Conservation (phyloP, 2,113 vertebrate genomes). For the Misgurnus anguillicaudatus region DNA sequence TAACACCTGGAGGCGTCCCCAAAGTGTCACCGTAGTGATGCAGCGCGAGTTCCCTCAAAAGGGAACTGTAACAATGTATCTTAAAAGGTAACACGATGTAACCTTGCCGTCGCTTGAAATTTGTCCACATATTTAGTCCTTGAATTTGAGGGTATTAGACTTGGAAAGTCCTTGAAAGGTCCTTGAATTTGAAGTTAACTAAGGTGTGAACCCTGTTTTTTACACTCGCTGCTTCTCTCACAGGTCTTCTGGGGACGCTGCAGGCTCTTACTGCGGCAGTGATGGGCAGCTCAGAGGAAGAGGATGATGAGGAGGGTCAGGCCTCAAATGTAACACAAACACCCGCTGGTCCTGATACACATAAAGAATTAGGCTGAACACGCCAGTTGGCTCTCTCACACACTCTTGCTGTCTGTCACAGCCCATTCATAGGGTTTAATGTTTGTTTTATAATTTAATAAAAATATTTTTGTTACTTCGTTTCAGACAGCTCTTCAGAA, state of each 20-base stretch:
- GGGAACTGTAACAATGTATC: no score
- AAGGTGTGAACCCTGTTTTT: no score
- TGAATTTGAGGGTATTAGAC: no score
- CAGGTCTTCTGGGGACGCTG: slow-evolving; percentile 72
- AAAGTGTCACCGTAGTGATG: no score
- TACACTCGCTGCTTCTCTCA: not conserved
- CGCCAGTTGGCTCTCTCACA: slow-evolving; percentile 2
- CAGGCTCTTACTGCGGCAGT: slow-evolving; percentile 71
- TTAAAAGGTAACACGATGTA: no score
- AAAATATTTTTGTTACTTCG: not conserved
- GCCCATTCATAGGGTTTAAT: not conserved
- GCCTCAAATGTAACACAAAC: slow-evolving; percentile 26
- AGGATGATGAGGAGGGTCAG: slow-evolving; percentile 57
- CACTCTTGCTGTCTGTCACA: not conserved
- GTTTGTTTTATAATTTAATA: slow-evolving; percentile 31
- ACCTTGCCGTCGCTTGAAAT: no score
- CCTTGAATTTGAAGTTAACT: no score
- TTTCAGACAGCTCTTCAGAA: not conserved
- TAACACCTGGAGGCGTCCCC: no score
- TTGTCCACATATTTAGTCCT: no score
- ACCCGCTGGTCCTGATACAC: slow-evolving; percentile 33
- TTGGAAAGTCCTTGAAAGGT: no score
- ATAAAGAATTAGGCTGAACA: slow-evolving; percentile 28
- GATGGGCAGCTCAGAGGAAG: slow-evolving; percentile 72
- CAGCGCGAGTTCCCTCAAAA: no score